Conservation (phyloP, 23 tunicate species). For the Diplosoma virens region DNA sequence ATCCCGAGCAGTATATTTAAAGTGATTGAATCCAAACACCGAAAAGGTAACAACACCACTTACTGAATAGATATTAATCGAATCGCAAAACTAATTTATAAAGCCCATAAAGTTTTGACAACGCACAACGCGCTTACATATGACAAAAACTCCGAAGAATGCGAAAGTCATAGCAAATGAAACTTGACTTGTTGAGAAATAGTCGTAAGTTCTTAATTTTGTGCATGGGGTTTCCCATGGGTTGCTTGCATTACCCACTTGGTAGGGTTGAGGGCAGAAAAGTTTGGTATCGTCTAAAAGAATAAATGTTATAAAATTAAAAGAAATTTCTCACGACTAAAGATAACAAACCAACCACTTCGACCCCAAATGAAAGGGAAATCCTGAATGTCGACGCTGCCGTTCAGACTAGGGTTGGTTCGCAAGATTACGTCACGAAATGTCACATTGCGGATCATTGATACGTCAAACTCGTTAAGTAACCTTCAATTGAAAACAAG, state of each 20-base stretch:
- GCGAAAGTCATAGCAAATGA: constrained; percentile 61
- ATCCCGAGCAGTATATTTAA: too few relatives aligned
- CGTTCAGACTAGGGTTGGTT: constrained; percentile 54
- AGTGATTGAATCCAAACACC: too few relatives aligned
- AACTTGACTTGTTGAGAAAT: constrained; percentile 64
- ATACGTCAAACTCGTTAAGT: constrained; percentile 1
- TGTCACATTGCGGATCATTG: background rate
- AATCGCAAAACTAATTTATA: too few relatives aligned
- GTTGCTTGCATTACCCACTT: constrained; percentile 26
- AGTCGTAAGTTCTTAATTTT: constrained; percentile 50
- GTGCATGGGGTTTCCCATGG: constrained; percentile 51
- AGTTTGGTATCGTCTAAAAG: constrained; percentile 46
- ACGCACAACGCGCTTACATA: constrained; percentile 67
- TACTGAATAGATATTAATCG: too few relatives aligned
- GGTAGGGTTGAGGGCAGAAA: constrained; percentile 65
- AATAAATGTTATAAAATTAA: too few relatives aligned
- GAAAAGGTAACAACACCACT: too few relatives aligned
- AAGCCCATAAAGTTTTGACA: too few relatives aligned
- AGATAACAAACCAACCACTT: background rate
- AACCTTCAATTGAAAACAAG: too few relatives aligned
- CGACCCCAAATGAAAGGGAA: constrained; percentile 38
- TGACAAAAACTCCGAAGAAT: constrained; percentile 44
- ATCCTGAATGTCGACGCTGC: constrained; percentile 47
- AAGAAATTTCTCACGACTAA: background rate
- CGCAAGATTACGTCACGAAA: constrained; percentile 79